Conservation (phyloP, 2,113 vertebrate species). For the Sturnus vulgaris region DNA sequence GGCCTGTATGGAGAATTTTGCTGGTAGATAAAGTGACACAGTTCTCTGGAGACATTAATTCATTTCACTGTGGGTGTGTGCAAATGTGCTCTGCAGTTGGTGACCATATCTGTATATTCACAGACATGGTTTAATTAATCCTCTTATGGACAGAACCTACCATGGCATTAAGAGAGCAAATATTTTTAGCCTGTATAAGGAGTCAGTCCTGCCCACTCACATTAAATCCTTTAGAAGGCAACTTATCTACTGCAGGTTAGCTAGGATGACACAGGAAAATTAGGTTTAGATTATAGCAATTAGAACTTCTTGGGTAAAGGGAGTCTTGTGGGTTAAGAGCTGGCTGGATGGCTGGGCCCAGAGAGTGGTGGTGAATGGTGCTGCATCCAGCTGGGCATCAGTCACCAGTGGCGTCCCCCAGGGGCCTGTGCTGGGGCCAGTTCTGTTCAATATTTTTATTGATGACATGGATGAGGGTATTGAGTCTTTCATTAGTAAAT, state of each 20-base stretch:
- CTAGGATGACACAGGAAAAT: neutral
- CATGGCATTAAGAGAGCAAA: slow-evolving; percentile 33
- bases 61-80: neutral
- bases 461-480: too few species aligned
- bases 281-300: slow-evolving; percentile 25
- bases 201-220: neutral
- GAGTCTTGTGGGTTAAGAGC: neutral
- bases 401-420: too few species aligned
- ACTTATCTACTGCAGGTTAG: slow-evolving; percentile 22
- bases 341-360: too few species aligned
- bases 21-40: neutral
- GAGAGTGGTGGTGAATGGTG: too few species aligned
- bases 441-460: too few species aligned
- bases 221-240: neutral
- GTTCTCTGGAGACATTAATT: neutral
- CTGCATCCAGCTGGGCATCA: too few species aligned
- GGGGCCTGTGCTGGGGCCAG: too few species aligned
- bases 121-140: slow-evolving; percentile 49
- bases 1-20: neutral
- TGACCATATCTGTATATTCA: slow-evolving; percentile 19
- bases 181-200: slow-evolving; percentile 37
- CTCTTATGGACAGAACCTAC: slow-evolving; percentile 19
- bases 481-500: too few species aligned
- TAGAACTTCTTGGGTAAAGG: neutral
- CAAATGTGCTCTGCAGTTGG: neutral